These are phyloP conservation scores for Glyphotaelius pellucidus DNA, from an alignment of 2,888 invertebrate species.

Conservation along the genomic window DNA sequence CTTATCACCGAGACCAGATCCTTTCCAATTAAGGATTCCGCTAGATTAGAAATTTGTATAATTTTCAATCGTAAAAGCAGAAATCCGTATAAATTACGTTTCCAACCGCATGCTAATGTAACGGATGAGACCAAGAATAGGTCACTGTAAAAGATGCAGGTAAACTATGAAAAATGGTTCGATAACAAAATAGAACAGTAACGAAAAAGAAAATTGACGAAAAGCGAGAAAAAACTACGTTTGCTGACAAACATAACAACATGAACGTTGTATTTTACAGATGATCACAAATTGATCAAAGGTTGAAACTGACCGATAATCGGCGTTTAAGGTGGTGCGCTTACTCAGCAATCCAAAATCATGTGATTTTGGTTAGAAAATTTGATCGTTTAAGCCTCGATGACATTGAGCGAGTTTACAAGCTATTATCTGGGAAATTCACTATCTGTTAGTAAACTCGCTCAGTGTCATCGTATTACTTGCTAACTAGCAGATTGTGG, in stretches of 20 bases:
- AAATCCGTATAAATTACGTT: neutral
- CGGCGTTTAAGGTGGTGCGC: too few relatives aligned
- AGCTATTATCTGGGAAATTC: too few relatives aligned
- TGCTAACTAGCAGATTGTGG: too few relatives aligned
- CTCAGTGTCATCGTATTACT: too few relatives aligned
- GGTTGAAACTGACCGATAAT: too few relatives aligned
- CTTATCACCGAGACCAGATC: neutral
- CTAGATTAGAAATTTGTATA: neutral
- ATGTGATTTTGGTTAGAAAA: too few relatives aligned
- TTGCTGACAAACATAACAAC: neutral
- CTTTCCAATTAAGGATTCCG: neutral
- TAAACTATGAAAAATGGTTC: neutral
- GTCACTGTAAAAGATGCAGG: neutral
- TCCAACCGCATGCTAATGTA: slow-evolving; percentile 13
- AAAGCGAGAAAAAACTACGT: neutral
- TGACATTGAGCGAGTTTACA: too few relatives aligned
- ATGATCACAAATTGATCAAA: too few relatives aligned
- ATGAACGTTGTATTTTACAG: too few relatives aligned
- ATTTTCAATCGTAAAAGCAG: neutral
- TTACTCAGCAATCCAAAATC: too few relatives aligned
- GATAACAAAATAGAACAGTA: neutral
- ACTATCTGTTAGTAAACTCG: too few relatives aligned
- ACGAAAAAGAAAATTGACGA: neutral
- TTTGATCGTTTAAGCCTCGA: too few relatives aligned
- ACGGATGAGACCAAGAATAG: neutral